Base-by-base conservation (phyloP, 2,888 invertebrate species). In the Dasysyrphus albostriatus region DNA sequence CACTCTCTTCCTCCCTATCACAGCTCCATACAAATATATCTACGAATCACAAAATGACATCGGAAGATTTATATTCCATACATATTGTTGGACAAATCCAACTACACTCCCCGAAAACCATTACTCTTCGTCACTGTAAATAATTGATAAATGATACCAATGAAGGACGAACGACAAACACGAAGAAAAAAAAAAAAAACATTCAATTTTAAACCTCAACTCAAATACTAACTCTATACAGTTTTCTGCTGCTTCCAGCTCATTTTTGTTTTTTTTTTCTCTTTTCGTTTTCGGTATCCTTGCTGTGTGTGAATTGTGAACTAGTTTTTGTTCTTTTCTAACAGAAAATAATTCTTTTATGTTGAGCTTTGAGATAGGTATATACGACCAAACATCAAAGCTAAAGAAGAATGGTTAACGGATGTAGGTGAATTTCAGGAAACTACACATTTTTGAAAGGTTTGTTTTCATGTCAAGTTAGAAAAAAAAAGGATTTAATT, bases 101-200 rank as follows among this genome's bases (percentile, higher is more conserved):
- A 82, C 69, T 67, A 74, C 82, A 69, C 58, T 44, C 83, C 75
- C 65, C 70, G 37, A 61, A 79, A 75, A 39, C 83, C 83, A 87
- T 87, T 87, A 87, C 72, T 87, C 87, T 87, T 87, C 87, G 87
- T 87, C 87, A 87, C 72, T 70, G 87, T 87, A 83, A 82, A 87
- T 87, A 87, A 87, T 87, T 87, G 87, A 87, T 87, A 87, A 83
- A 87, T 87, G 87, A 87, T 87, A 83, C 78, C 87, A 83, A 87
- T 79, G 87, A 83, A 75, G 83, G 78, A 83, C 83, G 79, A 79
- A 70, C 63, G 74, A 70, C 65, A 44, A 67, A 72, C 67, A 49
- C 49, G 44, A 34, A 47, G 59, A 75, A 70, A 51, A 5, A 70
- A 69, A 54, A 24, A 29, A 59, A 72, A 78, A n/a, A 78, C 56